Conservation (phyloP, 1,140 invertebrate species). For the Mylabris phalerata region DNA sequence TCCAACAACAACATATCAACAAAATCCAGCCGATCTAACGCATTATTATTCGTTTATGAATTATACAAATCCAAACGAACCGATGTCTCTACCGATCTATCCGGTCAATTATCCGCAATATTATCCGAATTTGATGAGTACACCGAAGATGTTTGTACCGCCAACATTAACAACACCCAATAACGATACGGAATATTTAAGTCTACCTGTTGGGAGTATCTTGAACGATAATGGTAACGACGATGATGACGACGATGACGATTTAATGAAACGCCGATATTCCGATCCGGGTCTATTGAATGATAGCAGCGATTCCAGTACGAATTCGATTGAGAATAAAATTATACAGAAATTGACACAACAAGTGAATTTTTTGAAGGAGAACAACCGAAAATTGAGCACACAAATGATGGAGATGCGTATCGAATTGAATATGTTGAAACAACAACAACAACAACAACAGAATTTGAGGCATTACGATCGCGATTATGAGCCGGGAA, state of each 20-base stretch:
- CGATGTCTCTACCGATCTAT: constrained; percentile 47
- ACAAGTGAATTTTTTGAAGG: constrained; percentile 47
- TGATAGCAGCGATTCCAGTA: constrained; percentile 45
- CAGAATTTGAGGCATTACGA: constrained; percentile 40
- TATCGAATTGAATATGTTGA: constrained; percentile 46
- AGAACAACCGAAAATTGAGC: constrained; percentile 47
- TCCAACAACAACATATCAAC: constrained; percentile 42
- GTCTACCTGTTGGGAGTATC: constrained; percentile 43
- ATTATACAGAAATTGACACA: constrained; percentile 45
- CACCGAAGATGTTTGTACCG: not conserved
- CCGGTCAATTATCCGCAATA: constrained; percentile 36
- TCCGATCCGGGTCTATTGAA: constrained; percentile 51
- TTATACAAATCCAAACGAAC: constrained; percentile 45
- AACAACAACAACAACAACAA: constrained; percentile 35
- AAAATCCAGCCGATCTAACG: constrained; percentile 26
- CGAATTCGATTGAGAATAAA: constrained; percentile 45
- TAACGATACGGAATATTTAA: constrained; percentile 44
- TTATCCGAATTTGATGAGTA: constrained; percentile 34
- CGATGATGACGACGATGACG: constrained; percentile 39
- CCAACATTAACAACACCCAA: constrained; percentile 16
- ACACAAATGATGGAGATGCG: constrained; percentile 49
- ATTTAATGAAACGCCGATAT: constrained; percentile 45
- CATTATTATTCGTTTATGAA: constrained; percentile 42
- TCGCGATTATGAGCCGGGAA: constrained; percentile 63
- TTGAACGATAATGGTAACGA: constrained; percentile 34